Conservation (phyloP, 2,113 vertebrate genomes). For the Sinocyclocheilus anshuiensis region DNA sequence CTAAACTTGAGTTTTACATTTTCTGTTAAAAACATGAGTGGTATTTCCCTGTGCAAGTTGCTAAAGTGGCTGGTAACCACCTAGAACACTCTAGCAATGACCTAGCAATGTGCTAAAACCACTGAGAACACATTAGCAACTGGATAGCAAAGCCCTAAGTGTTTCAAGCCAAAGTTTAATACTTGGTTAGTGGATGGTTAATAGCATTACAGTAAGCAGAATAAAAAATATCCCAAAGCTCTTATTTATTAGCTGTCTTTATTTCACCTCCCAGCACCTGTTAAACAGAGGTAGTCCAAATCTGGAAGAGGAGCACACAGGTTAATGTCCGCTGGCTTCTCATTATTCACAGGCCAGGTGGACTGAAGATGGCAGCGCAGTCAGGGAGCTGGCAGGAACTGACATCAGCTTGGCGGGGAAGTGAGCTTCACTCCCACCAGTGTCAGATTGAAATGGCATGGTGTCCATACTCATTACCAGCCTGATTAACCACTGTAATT, state of each 20-base stretch:
- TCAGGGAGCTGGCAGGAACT: conserved; percentile 38
- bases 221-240: not conserved
- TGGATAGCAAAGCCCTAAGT: too few species aligned
- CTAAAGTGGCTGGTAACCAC: too few species aligned
- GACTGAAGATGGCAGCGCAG: not conserved
- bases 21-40: too few species aligned
- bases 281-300: not conserved
- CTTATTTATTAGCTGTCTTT: not conserved
- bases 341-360: conserved; percentile 41
- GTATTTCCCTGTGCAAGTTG: too few species aligned
- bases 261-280: conserved; percentile 22
- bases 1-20: too few species aligned
- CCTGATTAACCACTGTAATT: conserved; percentile 75
- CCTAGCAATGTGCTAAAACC: too few species aligned
- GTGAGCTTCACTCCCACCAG: conserved; percentile 53
- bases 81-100: too few species aligned
- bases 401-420: conserved; percentile 38
- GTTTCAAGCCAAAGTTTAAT: not conserved
- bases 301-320: not conserved
- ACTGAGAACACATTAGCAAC: too few species aligned
- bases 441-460: conserved; percentile 69
- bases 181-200: not conserved
- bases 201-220: not conserved
- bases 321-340: conserved; percentile 44
- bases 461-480: conserved; percentile 70